Percentiles rank a stretch among this genome's conserved stretches.
These are phyloP conservation scores for Hypanus sabinus DNA, from an alignment of 2,113 vertebrate genomes.

Conservation along the genomic window DNA sequence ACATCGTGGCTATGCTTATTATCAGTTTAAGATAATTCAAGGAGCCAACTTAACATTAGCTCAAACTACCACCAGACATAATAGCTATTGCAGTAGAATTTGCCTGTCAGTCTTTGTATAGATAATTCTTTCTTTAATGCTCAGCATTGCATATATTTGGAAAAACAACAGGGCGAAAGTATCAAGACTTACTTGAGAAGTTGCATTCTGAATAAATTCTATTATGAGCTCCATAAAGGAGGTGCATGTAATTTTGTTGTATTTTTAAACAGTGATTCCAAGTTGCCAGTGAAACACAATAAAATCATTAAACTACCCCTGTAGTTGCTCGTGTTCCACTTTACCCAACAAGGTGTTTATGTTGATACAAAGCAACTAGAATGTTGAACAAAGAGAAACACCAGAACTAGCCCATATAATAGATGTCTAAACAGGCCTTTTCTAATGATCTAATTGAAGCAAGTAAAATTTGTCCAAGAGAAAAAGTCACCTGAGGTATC, in stretches of 20 bases:
- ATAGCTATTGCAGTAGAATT: neutral
- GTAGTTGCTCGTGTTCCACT: neutral
- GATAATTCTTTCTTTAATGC: neutral
- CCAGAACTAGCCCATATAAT: too few species aligned
- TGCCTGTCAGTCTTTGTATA: neutral
- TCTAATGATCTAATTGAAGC: neutral
- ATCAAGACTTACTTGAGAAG: neutral
- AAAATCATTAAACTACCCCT: neutral
- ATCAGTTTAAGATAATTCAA: neutral
- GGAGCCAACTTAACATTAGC: neutral
- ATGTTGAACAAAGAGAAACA: neutral
- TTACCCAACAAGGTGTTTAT: neutral
- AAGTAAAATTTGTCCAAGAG: neutral
- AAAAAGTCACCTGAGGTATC: neutral
- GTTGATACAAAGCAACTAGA: neutral
- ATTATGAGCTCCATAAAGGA: conserved; percentile 16
- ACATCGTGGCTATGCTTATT: neutral
- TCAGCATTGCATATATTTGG: neutral
- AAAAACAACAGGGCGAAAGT: neutral
- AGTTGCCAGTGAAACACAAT: neutral
- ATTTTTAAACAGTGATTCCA: neutral
- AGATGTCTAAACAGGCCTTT: neutral
- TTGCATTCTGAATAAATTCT: neutral
- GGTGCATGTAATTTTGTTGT: neutral
- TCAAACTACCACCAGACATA: neutral